Percentiles rank a stretch among this genome's conserved stretches.
phyloP scores from a whole-genome alignment of 2,888 invertebrate species.

The Norana najaformis region DNA sequence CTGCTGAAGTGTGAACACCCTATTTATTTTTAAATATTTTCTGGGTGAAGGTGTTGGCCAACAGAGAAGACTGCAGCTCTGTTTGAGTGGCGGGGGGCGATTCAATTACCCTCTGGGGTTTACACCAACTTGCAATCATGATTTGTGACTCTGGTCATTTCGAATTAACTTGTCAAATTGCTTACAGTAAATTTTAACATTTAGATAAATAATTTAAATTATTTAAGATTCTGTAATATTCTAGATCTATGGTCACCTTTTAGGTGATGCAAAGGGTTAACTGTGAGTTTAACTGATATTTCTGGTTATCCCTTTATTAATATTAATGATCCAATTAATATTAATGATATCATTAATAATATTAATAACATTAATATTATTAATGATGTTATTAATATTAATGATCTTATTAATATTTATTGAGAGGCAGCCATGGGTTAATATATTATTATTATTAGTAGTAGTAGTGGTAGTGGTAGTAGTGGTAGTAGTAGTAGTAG shows the following conservation, averaged over 20 bases:
- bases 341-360: no score
- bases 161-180: background rate
- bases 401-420: background rate
- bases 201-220: background rate
- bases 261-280: background rate
- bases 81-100: background rate
- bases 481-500: background rate
- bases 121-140: no score
- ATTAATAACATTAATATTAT: no score
- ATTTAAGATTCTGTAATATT: background rate
- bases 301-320: no score
- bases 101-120: background rate
- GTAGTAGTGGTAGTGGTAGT: background rate
- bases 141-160: no score
- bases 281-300: no score
- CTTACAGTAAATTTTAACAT: background rate
- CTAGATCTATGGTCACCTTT: background rate
- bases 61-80: no score
- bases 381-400: background rate
- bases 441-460: no score
- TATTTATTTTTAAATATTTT: background rate
- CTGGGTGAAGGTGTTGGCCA: no score
- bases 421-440: background rate
- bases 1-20: background rate
- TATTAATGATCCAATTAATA: no score